Conservation (phyloP, 2,113 vertebrate genomes). For the Proteles cristata region DNA sequence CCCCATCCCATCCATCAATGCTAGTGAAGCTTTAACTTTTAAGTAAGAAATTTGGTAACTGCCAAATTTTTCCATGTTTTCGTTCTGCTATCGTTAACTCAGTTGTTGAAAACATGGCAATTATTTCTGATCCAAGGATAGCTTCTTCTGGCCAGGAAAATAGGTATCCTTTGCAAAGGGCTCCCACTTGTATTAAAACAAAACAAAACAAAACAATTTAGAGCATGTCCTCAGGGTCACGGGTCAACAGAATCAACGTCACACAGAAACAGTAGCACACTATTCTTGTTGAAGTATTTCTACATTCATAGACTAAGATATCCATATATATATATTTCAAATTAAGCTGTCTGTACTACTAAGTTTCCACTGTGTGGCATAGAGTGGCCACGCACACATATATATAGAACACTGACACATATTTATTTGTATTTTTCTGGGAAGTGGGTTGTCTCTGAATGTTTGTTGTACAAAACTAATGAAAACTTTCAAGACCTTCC, state of each 20-base stretch:
- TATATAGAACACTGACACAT: background rate
- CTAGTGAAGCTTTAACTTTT: background rate
- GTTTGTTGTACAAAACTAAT: background rate
- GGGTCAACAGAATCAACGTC: background rate
- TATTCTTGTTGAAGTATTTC: background rate
- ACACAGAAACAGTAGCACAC: background rate
- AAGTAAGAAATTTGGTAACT: conserved; percentile 13
- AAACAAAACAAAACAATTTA: conserved; percentile 36
- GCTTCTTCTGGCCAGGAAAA: conserved; percentile 44
- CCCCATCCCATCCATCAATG: background rate
- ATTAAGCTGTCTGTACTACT: background rate
- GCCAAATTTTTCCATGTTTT: background rate
- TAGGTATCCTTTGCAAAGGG: conserved; percentile 36
- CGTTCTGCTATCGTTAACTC: conserved; percentile 45
- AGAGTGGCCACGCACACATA: background rate
- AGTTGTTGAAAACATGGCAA: conserved; percentile 32
- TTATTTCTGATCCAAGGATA: conserved; percentile 40
- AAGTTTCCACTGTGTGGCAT: background rate
- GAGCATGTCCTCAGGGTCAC: background rate
- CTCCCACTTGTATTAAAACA: background rate
- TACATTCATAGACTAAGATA: background rate
- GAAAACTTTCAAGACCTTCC: background rate
- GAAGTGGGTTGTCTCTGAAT: background rate
- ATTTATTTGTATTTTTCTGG: background rate
- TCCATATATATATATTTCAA: background rate